phyloP scores from a whole-genome alignment of 2,888 invertebrate species.

The Drosophila helvetica region DNA sequence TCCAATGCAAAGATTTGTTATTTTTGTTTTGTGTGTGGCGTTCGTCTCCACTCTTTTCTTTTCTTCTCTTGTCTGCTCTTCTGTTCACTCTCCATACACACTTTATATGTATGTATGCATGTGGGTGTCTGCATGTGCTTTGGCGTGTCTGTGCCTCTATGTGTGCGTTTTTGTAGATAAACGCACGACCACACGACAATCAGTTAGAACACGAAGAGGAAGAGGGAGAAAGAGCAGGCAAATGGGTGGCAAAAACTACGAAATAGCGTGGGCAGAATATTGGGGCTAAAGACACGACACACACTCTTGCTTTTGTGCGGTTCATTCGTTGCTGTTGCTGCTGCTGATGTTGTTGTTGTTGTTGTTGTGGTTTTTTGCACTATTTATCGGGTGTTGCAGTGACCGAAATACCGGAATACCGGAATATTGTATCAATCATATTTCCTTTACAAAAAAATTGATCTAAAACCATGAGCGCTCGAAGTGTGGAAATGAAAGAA shows the following conservation, averaged over 20 bases:
- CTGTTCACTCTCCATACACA: neutral
- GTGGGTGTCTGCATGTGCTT: neutral
- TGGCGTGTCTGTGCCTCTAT: conserved; percentile 18
- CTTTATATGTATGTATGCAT: neutral
- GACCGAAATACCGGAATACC: neutral
- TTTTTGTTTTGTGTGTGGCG: neutral
- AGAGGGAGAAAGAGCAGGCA: conserved; percentile 47
- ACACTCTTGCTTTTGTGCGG: conserved; percentile 33
- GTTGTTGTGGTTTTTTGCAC: conserved; percentile 10
- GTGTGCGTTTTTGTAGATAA: conserved; percentile 20
- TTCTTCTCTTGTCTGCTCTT: conserved; percentile 8
- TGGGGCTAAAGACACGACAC: conserved; percentile 33
- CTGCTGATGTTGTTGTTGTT: conserved; percentile 2
- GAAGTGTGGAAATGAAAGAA: neutral
- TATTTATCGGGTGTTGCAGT: neutral
- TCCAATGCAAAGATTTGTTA: conserved; percentile 3
- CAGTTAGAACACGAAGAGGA: neutral
- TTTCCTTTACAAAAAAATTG: neutral
- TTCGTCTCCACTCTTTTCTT: neutral
- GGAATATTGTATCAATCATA: neutral
- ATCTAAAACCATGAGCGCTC: neutral
- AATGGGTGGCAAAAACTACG: conserved; percentile 28
- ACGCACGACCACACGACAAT: neutral
- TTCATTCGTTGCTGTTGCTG: conserved; percentile 21
- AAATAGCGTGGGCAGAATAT: conserved; percentile 17